Percentiles rank a stretch among this genome's conserved stretches.
phyloP scores from a whole-genome alignment of 2,888 invertebrate genomes.

The Acrocyrtus sp. region DNA sequence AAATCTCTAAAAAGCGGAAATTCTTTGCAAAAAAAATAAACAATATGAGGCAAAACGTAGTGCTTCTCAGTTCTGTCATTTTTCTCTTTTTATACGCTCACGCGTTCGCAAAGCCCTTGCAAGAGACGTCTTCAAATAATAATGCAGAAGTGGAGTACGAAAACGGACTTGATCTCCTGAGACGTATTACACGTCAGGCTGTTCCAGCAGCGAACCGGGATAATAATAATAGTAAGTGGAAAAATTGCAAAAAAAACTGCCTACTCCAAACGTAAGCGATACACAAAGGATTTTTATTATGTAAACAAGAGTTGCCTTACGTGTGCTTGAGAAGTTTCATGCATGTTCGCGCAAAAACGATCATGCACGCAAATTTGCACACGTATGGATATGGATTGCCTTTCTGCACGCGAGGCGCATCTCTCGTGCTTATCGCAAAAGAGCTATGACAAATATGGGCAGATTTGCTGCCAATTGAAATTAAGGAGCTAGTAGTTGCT shows the following conservation, averaged over 20 bases:
- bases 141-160: slow-evolving; percentile 41
- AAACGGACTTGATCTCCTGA: slow-evolving; percentile 56
- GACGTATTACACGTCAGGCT: slow-evolving; percentile 57
- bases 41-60: slow-evolving; percentile 50
- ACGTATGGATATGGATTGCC: too few species aligned
- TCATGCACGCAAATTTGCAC: too few species aligned
- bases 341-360: too few species aligned
- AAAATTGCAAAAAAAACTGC: not conserved
- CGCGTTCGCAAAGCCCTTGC: slow-evolving; percentile 52
- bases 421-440: too few species aligned
- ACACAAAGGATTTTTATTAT: too few species aligned
- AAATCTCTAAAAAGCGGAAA: not conserved
- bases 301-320: too few species aligned
- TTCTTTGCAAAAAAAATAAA: not conserved
- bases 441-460: too few species aligned
- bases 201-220: slow-evolving; percentile 35
- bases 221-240: slow-evolving; percentile 53
- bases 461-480: too few species aligned
- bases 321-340: too few species aligned
- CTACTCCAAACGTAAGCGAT: not conserved
- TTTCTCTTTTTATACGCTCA: slow-evolving; percentile 46
- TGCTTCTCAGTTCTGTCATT: slow-evolving; percentile 42
- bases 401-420: too few species aligned
- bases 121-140: slow-evolving; percentile 24
- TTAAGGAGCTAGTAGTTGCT: too few species aligned